These are phyloP conservation scores for Florisuga fusca DNA, from an alignment of 2,797 vertebrate genomes.

Conservation along the genomic window DNA sequence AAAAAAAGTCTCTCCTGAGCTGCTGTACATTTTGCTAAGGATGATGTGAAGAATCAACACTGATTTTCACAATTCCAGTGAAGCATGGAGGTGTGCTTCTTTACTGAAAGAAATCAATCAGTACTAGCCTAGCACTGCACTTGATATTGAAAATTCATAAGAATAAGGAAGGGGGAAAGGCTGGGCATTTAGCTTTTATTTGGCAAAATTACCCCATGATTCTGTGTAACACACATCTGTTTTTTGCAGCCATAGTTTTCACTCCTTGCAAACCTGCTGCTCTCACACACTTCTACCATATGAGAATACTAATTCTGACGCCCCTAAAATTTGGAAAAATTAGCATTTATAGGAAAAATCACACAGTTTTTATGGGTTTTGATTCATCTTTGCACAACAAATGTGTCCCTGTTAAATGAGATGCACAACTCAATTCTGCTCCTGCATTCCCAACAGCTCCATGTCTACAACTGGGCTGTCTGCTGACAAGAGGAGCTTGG, in stretches of 20 bases:
- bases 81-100: background rate
- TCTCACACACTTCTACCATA: background rate
- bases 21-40: background rate
- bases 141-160: background rate
- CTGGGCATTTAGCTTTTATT: background rate
- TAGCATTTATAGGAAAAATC: background rate
- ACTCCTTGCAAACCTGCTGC: background rate
- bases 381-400: background rate
- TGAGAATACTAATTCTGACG: background rate
- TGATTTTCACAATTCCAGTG: background rate
- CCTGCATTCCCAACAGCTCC: background rate
- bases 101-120: background rate
- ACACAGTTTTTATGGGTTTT: background rate
- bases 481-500: fast-evolving
- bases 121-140: background rate
- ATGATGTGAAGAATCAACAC: background rate
- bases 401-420: background rate
- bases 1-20: background rate
- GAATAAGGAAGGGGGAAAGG: background rate
- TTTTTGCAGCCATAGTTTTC: background rate
- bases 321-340: background rate
- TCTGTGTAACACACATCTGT: background rate
- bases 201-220: background rate
- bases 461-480: background rate
- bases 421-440: background rate